Conservation (phyloP, 1,140 invertebrate genomes). For the Drosophila arizonae region DNA sequence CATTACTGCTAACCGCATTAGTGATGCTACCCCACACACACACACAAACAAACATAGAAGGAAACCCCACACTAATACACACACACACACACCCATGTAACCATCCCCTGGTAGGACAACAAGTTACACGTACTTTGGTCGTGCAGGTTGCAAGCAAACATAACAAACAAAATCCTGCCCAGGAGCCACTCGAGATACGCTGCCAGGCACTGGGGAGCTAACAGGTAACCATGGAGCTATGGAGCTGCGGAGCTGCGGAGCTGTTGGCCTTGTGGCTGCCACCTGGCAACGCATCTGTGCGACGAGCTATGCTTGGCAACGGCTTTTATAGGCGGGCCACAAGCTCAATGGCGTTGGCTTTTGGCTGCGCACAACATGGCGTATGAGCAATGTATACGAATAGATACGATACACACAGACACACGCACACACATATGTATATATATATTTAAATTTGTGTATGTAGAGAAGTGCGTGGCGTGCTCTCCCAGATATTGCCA, state of each 20-base stretch:
- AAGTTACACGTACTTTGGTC: neutral
- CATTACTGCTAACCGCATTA: conserved; percentile 50
- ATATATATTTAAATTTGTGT: too few species aligned
- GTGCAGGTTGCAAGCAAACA: conserved; percentile 21
- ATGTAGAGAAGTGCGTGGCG: conserved; percentile 12
- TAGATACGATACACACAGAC: conserved; percentile 21
- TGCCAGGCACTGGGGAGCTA: conserved; percentile 18
- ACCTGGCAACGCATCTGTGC: conserved; percentile 64
- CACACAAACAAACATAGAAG: neutral
- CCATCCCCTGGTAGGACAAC: neutral
- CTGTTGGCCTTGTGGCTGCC: conserved; percentile 46
- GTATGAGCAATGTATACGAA: conserved; percentile 59
- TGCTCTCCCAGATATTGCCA: conserved; percentile 68
- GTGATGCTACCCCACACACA: conserved; percentile 9
- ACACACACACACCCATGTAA: neutral
- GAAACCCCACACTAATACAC: neutral
- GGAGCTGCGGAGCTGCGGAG: neutral
- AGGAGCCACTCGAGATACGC: conserved; percentile 36
- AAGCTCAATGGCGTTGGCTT: conserved; percentile 27
- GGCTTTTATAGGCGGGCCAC: conserved; percentile 66
- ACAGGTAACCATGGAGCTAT: neutral
- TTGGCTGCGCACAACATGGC: conserved; percentile 75
- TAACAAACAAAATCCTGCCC: conserved; percentile 29
- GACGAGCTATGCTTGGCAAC: conserved; percentile 68
- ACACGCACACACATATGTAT: neutral